A percentile compares a stretch with the other conserved stretches of the same genome.
These are phyloP conservation scores for Prionailurus viverrinus DNA, from an alignment of 2,113 vertebrate species.

Conservation along the genomic window DNA sequence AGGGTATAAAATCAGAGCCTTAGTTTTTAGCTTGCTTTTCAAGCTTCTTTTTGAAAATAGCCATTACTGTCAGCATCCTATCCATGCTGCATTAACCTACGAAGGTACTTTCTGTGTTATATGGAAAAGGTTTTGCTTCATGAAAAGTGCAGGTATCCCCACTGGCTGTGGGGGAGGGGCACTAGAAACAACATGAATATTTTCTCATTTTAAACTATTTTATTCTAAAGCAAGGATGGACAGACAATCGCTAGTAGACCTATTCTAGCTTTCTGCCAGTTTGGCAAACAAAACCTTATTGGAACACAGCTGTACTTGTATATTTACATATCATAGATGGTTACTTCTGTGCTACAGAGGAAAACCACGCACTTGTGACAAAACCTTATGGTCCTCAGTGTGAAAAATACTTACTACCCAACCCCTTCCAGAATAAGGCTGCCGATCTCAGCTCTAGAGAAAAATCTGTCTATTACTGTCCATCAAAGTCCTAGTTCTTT, in stretches of 20 bases:
- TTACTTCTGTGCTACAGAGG: not conserved
- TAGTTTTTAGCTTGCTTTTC: not conserved
- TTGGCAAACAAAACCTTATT: not conserved
- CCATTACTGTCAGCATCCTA: not conserved
- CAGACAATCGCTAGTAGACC: not conserved
- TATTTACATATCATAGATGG: not conserved
- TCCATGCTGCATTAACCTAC: not conserved
- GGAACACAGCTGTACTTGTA: accelerated
- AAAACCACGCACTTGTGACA: not conserved
- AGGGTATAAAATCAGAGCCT: not conserved
- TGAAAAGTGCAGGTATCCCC: not conserved
- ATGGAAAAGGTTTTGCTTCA: not conserved
- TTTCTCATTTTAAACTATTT: not conserved
- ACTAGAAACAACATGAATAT: not conserved
- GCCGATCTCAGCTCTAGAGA: not conserved
- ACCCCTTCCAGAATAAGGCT: not conserved
- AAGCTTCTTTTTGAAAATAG: not conserved
- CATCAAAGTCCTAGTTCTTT: not conserved
- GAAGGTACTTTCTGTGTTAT: not conserved
- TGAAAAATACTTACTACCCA: not conserved
- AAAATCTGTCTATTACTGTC: not conserved
- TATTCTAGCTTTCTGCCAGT: not conserved
- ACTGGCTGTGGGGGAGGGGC: accelerated
- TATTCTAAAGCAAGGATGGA: not conserved
- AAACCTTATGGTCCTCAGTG: not conserved